Conservation (phyloP, 2,888 invertebrate genomes). For the Hoplodrina ambigua region DNA sequence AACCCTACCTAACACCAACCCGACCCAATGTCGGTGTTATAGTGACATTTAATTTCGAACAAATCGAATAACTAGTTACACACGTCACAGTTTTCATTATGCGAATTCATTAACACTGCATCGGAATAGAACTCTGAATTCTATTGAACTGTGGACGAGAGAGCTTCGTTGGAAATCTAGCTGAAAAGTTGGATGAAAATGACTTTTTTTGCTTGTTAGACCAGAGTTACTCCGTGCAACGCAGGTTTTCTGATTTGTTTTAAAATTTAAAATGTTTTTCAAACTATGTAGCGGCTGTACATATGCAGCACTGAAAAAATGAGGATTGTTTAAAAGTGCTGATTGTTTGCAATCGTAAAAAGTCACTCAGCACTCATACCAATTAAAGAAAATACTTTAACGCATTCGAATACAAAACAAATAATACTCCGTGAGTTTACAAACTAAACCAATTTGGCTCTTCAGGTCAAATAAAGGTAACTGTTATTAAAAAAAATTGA, state of each 20-base stretch:
- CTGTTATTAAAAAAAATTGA: not conserved
- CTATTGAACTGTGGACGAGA: constrained; percentile 79
- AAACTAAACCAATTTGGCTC: not conserved
- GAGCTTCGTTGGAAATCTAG: constrained; percentile 78
- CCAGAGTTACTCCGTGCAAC: constrained; percentile 71
- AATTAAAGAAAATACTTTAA: not conserved
- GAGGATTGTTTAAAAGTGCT: constrained; percentile 5
- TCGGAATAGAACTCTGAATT: constrained; percentile 80
- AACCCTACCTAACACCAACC: not conserved
- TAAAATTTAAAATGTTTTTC: constrained; percentile 20
- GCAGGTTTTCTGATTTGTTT: constrained; percentile 75
- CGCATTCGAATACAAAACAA: not conserved
- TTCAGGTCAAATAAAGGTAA: constrained; percentile 1
- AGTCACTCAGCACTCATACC: not conserved
- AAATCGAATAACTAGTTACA: constrained; percentile 71
- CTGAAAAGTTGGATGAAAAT: constrained; percentile 82
- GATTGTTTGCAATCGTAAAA: not conserved
- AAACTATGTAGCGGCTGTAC: not conserved
- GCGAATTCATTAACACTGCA: constrained; percentile 79
- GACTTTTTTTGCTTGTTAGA: constrained; percentile 78
- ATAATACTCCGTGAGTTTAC: not conserved
- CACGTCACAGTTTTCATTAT: constrained; percentile 71
- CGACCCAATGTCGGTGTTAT: constrained; percentile 28
- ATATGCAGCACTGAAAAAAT: not conserved
- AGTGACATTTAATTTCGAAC: constrained; percentile 72